Evolutionary conservation across 2,888 invertebrate species (phyloP), one percentile per base, ranked within the genome.

Genomic region (Amphiduros pacificus): DNA sequence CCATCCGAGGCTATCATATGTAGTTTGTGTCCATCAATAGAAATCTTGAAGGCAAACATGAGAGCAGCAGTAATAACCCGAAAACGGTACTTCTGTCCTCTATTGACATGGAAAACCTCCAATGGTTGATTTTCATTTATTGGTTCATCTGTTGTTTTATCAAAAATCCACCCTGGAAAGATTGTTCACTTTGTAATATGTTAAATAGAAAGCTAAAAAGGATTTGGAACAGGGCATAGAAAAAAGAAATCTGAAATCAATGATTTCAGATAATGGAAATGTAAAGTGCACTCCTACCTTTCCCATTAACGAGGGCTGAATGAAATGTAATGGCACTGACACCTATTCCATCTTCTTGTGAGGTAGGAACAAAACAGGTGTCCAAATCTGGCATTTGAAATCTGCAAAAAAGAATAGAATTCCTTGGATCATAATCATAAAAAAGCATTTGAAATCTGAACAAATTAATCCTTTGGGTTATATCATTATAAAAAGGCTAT

Each of bases 1-100:
- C n/a, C n/a, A n/a, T 79, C 79, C 0, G 73, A 66, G 2, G 77
- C 74, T 28, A 78, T 73, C 53, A 79, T 65, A n/a, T 60, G 68
- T n/a, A 78, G 56, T 0, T 64, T 67, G 60, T 79, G 79, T 56
- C 70, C 68, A 62, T 79, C 77, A 0, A 79, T 64, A 2, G 77
- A 76, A 11, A 79, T 48, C 64, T 72, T 62, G 20, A 74, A 71
- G 17, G 63, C 66, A 51, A 71, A 73, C 6, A 64, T 60, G 14
- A 69, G 54, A 1, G 71, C 58, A 1, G 77, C 75, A 58, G 74
- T 74, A 53, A 75, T 74, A 17, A 75, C 65, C 32, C 79, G 71
- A 65, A 78, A 77, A 24, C 75, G 66, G 65, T 77, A 77, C 17
- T 71, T 66, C 27, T 61, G 63, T 9, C 74, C 74, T n/a, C 61